Base-by-base conservation (phyloP, 2,888 invertebrate species). In the Drosophila colorata region DNA sequence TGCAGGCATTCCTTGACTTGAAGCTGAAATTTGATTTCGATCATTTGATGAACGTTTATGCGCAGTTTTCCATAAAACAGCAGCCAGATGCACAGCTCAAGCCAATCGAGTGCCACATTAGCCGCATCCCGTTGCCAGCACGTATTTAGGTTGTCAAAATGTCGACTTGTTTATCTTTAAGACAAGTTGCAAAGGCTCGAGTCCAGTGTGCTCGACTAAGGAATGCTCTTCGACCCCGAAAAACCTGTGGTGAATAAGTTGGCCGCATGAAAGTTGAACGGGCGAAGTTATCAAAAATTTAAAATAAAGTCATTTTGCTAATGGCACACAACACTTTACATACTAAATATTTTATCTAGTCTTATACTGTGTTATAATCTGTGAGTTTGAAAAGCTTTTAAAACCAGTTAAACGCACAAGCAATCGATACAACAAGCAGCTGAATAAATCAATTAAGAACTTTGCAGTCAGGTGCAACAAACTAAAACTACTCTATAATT, bases 41-140 rank as follows among this genome's bases (percentile, higher is more conserved):
- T 83, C 81, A 83, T 83, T 87, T 83, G 83, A 78, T 84, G 83
- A 80, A 87, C 81, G 69, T 78, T 87, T 84, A 71, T 86, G 77
- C 65, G 55, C 61, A 63, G 41, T 43, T 84, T 68, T 65, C 69
- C 73, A 74, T 71, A 60, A 64, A 53, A 66, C 49, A 53, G 51
- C 51, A 53, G 35, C 31, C 31, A 53, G 61, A 18, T 61, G 40
- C 60, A 47, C 61, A 41, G 38, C 33, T 16, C 5, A 48, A 63
- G 48, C 14, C 41, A 63, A 63, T 63, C 28, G 41, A 43, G 40
- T 58, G 74, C 65, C 76, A 70, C 47, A 66, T 48, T 74, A 48
- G 60, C 74, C 76, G 66, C 74, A 74, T 59, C 47, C 33, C 43
- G 71, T 37, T 76, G 65, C 38, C 65, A 43, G 52, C 41, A 46